These are phyloP conservation scores for Diarsia dahlii DNA, from an alignment of 2,888 invertebrate genomes.

Conservation along the genomic window DNA sequence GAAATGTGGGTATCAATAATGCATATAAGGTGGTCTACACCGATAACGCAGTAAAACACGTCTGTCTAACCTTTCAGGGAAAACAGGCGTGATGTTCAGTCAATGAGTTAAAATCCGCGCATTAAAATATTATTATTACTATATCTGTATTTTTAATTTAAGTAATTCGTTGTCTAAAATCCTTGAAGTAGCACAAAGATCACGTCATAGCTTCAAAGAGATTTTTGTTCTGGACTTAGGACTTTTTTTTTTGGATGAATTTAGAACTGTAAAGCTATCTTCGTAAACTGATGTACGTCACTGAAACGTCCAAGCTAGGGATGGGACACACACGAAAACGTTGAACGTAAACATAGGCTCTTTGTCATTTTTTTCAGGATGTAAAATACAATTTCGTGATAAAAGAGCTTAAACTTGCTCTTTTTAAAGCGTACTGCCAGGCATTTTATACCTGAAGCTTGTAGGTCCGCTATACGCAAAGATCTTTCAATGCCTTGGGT, in stretches of 20 bases:
- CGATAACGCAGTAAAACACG: neutral
- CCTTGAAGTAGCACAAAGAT: neutral
- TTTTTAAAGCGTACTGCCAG: no score
- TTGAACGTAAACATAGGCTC: neutral
- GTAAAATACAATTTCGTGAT: neutral
- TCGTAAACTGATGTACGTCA: constrained; percentile 32
- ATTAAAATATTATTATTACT: neutral
- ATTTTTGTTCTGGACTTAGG: neutral
- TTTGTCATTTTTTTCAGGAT: neutral
- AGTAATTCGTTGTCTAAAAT: neutral
- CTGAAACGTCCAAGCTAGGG: constrained; percentile 29
- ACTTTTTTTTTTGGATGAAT: neutral
- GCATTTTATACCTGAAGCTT: no score
- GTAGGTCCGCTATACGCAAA: no score
- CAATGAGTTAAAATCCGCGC: neutral
- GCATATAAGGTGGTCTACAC: neutral
- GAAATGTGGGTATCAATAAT: neutral
- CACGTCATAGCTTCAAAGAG: neutral
- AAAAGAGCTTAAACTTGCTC: no score
- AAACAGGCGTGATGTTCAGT: neutral
- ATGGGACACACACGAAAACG: neutral
- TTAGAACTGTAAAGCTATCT: constrained; percentile 4
- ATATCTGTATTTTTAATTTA: neutral
- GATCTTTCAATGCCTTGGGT: no score
- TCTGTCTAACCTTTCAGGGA: neutral